Percentiles rank a stretch among this genome's conserved stretches.
phyloP scores from a whole-genome alignment of 2,113 vertebrate species.

The Thermophis baileyi region DNA sequence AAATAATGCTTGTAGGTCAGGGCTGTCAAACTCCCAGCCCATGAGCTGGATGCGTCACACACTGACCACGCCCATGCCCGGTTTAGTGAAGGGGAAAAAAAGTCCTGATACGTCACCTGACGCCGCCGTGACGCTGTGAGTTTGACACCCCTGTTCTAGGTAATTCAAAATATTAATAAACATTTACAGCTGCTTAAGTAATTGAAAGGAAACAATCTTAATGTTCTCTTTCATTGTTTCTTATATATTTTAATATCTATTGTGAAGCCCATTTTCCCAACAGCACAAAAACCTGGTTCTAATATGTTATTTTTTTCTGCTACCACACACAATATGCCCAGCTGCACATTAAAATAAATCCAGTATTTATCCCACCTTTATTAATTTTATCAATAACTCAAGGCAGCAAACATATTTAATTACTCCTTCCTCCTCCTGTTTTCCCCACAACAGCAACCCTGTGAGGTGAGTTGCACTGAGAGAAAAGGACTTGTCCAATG shows the following conservation, averaged over 20 bases:
- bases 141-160: not conserved
- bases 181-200: not conserved
- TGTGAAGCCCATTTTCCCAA: not conserved
- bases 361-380: not conserved
- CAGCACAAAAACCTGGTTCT: not conserved
- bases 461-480: not conserved
- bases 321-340: not conserved
- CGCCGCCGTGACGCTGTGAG: too few relatives aligned
- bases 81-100: too few relatives aligned
- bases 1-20: not conserved
- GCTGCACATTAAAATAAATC: not conserved
- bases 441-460: not conserved
- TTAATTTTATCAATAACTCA: not conserved
- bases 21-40: too few relatives aligned
- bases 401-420: not conserved
- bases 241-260: not conserved
- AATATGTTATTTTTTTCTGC: not conserved
- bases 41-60: too few relatives aligned
- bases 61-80: accelerated
- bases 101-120: too few relatives aligned
- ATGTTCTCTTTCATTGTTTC: not conserved
- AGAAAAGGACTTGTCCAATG: not conserved
- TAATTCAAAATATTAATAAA: not conserved
- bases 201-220: not conserved
- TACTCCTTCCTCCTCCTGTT: not conserved